phyloP scores from a whole-genome alignment of 2,797 vertebrate genomes.

The Pogoniulus pusillus region DNA sequence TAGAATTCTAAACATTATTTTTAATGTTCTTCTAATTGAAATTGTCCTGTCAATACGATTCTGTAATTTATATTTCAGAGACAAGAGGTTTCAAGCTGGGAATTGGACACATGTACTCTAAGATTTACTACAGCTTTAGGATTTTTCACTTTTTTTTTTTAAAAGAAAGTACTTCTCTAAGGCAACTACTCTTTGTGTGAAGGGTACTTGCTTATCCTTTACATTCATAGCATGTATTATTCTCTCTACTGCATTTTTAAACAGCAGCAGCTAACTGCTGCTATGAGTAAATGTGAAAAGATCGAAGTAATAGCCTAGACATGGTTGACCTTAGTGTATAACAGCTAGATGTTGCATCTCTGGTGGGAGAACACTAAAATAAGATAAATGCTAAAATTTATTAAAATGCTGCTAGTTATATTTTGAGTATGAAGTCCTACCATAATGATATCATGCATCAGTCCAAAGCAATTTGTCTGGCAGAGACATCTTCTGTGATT shows the following conservation, averaged over 20 bases:
- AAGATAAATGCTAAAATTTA: slow-evolving; percentile 1
- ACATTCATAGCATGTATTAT: not conserved
- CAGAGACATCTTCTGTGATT: slow-evolving; percentile 13
- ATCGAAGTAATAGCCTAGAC: not conserved
- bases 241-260: not conserved
- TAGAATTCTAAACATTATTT: slow-evolving; percentile 5
- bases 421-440: slow-evolving; percentile 14
- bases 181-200: not conserved
- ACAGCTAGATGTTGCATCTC: not conserved
- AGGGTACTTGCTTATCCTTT: slow-evolving; percentile 3
- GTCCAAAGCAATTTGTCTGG: slow-evolving; percentile 16
- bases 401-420: slow-evolving; percentile 2
- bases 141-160: not conserved
- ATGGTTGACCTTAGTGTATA: not conserved
- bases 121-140: not conserved
- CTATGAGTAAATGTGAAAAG: slow-evolving; percentile 28
- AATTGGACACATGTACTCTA: not conserved
- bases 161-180: not conserved
- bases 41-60: not conserved
- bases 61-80: slow-evolving; percentile 3
- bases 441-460: slow-evolving; percentile 8
- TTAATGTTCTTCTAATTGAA: not conserved
- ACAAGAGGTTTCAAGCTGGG: not conserved
- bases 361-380: slow-evolving; percentile 5
- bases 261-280: not conserved